Evolutionary conservation across 2,113 vertebrate genomes (phyloP), one percentile per base, ranked within the genome.

Genomic region (Madoqua kirkii): DNA sequence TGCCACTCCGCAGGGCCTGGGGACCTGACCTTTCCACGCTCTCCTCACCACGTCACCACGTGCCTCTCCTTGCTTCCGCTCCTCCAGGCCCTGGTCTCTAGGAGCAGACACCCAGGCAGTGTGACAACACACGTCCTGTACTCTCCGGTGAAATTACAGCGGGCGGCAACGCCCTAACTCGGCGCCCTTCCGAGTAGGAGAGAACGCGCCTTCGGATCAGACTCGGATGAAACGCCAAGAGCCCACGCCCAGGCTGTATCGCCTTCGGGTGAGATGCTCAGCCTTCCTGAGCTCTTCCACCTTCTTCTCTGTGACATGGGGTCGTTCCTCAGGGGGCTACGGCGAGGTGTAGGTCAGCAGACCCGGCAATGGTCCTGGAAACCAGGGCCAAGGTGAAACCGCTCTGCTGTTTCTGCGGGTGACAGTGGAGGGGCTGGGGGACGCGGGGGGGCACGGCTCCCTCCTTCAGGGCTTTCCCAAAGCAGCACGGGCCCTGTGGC

Each of bases 381-480:
- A 7, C 45, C 12, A 10, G 36, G 25, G 23, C 36, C 29, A 5
- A 57, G 16, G 33, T 1, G 5, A 23, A 4, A 29, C 15, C 15
- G 7, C 59, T 13, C 15, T 6, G 92, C 5, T 2, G 27, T n/a
- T 15, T 3, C 36, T 4, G 55, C 55, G 43, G 43, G 2, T 36
- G 29, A 33, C 10, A 14, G 31, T 2, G 50, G 36, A 84, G 64
- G 60, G 25, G 36, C 36, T 7, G 29, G 62, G 19, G 3, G 27
- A 13, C 0, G 1, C 57, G 45, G 8, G 3, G 11, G 5, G 6
- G 23, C 8, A 29, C 0, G n/a, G 3, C 3, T 11, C 36, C 10
- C 6, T 29, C 8, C 11, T 10, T 15, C n/a, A 45, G 33, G 31
- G 31, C 10, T 54, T 71, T 45, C 7, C 50, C 36, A 16, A 36